phyloP scores from a whole-genome alignment of 1,140 invertebrate genomes.

The Rhagoletis zephyria region DNA sequence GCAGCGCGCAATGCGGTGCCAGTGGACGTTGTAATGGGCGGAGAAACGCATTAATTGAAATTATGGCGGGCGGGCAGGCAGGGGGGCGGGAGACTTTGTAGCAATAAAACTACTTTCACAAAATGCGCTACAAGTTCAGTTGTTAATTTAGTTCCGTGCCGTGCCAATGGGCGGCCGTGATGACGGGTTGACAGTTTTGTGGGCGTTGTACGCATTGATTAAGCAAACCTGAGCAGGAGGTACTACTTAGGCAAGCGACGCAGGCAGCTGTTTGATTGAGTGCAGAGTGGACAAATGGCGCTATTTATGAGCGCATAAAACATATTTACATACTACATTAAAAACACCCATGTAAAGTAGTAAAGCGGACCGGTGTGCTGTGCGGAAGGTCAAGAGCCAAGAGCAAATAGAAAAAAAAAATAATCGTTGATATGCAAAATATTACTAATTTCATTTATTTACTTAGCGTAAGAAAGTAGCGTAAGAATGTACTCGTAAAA shows the following conservation, averaged over 20 bases:
- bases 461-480: neutral
- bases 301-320: conserved; percentile 33
- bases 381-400: neutral
- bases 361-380: neutral
- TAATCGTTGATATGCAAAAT: no score
- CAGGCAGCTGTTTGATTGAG: conserved; percentile 11
- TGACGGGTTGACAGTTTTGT: conserved; percentile 51
- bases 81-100: neutral
- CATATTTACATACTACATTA: neutral
- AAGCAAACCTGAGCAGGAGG: neutral
- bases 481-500: neutral
- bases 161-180: neutral
- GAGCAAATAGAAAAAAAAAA: no score
- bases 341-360: neutral
- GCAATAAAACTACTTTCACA: conserved; percentile 71
- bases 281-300: conserved; percentile 18
- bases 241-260: neutral
- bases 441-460: no score
- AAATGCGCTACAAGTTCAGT: conserved; percentile 54
- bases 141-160: neutral
- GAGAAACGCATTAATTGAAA: conserved; percentile 14
- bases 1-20: neutral
- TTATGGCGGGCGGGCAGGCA: neutral
- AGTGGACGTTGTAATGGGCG: neutral
- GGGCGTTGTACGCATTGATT: conserved; percentile 52